Evolutionary conservation across 1,140 invertebrate species (phyloP), one percentile per base, ranked within the genome.

Genomic region (Hestina assimilis): DNA sequence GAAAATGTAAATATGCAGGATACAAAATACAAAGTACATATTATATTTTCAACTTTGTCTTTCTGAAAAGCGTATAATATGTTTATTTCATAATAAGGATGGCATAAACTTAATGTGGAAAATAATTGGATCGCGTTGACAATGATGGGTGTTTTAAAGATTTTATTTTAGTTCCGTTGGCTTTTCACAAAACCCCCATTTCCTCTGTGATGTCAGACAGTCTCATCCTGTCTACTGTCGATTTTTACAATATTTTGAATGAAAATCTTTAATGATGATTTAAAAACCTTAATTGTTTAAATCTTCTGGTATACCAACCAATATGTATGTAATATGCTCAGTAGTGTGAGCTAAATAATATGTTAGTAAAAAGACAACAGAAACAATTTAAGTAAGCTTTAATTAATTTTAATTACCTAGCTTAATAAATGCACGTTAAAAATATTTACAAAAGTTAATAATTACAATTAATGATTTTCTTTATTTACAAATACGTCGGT

Each of bases 381-480:
- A 8, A 26, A 23, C 15, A 35, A 23, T 41, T 43, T 31, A 43
- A 28, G 38, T 14, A 24, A 26, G 33, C 12, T 58, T 51, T 54
- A 57, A 63, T 71, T 69, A 14, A 19, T 21, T 66, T 38, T 38
- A 17, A 38, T 38, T 38, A 7, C 15, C 19, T 38, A 38, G n/a
- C 33, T 38, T 82, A 80, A 67, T 83, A 86, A 86, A 86, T 86
- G 83, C 83, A 75, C 40, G 50, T 9, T 28, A 40, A 24, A 53
- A 59, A 60, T 40, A 40, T 40, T 20, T 24, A 42, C 21, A 42
- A 42, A 42, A 42, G 12, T 58, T 45, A 53, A 23, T 78, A 81
- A 75, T 73, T 84, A 80, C 69, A 81, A 59, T 35, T 47, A 60
- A 61, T 47, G 17, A 67, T 83, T 85, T 59, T 63, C 59, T 50